Base-by-base conservation (phyloP, 2,113 vertebrate genomes). In the Perca flavescens region DNA sequence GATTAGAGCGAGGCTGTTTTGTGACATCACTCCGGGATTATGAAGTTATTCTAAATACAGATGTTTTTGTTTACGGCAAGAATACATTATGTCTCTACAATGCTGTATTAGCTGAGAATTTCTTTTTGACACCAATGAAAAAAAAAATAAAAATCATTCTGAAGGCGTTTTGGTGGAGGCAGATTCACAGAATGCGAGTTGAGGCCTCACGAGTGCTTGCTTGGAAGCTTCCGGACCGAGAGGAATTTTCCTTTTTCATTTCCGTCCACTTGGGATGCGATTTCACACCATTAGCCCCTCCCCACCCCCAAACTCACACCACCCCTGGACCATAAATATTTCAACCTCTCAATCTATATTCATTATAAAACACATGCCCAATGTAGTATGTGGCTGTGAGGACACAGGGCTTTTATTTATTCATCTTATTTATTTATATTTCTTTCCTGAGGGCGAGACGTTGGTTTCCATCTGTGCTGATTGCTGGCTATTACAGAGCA, bases 391-490 rank as follows among this genome's bases (percentile, higher is more conserved):
- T 81, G 88, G 93, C 86, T 88, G 88, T 88, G 86, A 90, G 86
- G 89, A 93, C 93, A 93, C 84, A 82, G 66, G 91, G 85, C 91
- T 94, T 94, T 95, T 95, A 95, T 95, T 95, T 95, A 95, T 94
- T 94, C 91, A 88, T 94, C 93, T 95, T 93, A 95, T 95, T 95
- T 96, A 95, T 95, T 95, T 95, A 95, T 94, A 93, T 92, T 95
- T 94, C 85, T 89, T 91, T 94, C 92, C 90, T 92, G 81, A 87
- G 89, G 93, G 93, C 86, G 70, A 88, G 88, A 92, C 85, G 74
- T 87, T 90, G 91, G 93, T 89, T 92, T 92, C 92, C 89, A 91
- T 91, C 63, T 91, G 63, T 79, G 91, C 87, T 95, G 94, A 95
- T 95, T 94, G 84, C 77, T 85, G 75, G 88, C 94, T 95, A 95